These are phyloP conservation scores for Clarias magur DNA, from an alignment of 2,113 vertebrate species.

Conservation along the genomic window DNA sequence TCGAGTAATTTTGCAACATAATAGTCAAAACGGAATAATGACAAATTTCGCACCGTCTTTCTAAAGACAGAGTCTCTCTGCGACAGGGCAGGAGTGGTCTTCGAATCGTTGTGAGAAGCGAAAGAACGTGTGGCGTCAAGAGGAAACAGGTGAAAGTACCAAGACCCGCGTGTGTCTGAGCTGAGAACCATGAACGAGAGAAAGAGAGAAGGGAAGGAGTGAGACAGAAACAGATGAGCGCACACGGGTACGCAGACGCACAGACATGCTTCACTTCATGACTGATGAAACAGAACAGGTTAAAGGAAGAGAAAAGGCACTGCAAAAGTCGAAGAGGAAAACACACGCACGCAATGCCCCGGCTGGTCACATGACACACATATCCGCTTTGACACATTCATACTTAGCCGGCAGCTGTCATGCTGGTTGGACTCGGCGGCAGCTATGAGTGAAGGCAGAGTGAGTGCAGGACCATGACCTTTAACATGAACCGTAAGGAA, in stretches of 20 bases:
- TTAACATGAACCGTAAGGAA: conserved; percentile 76
- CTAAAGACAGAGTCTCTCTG: background rate
- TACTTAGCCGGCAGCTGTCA: conserved; percentile 49
- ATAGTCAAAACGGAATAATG: background rate
- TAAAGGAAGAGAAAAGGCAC: conserved; percentile 45
- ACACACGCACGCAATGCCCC: conserved; percentile 46
- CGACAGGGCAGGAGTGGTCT: conserved; percentile 19
- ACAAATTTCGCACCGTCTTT: background rate
- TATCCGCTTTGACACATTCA: conserved; percentile 72
- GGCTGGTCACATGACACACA: conserved; percentile 76
- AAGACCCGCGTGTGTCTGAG: conserved; percentile 60
- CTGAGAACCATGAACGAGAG: conserved; percentile 54
- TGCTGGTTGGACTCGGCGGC: conserved; percentile 54
- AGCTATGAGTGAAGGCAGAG: conserved; percentile 56
- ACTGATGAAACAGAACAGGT: background rate
- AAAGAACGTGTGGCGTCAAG: conserved; percentile 40
- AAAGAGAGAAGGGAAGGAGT: conserved; percentile 37
- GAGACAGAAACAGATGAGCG: background rate
- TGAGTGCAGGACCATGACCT: conserved; percentile 57
- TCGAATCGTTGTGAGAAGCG: conserved; percentile 49
- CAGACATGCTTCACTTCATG: background rate
- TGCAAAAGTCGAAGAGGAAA: conserved; percentile 47
- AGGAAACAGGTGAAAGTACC: conserved; percentile 59
- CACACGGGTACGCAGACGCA: background rate
- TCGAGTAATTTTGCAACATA: background rate